Base-by-base conservation (phyloP, 1,140 invertebrate species). In the Cherax quadricarinatus region DNA sequence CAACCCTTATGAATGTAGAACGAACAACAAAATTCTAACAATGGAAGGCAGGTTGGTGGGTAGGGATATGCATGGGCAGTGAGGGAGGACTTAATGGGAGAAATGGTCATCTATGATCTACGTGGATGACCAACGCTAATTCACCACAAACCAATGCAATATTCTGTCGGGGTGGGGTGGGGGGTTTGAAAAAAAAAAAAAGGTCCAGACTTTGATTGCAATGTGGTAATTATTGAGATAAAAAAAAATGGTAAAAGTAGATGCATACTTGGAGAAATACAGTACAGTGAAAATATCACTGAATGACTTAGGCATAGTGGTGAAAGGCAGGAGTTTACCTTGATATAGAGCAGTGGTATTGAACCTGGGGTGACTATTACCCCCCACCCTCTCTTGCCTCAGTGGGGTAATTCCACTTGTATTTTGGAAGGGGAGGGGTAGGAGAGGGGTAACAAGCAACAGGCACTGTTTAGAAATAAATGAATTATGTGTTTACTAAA, bases 261-360 rank as follows among this genome's bases (percentile, higher is more conserved):
- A 21, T 75, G 24, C 70, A 75, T 30, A 75, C 70, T 30, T 75
- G 70, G 30, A 75, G 70, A 30, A 75, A 75, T 75, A 30, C 24
- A 75, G 24, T 75, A 30, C 70, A 75, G 70, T 75, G 70, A 75
- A 30, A 75, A 30, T 7, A 75, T 30, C 24, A 75, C n/a, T 75
- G 70, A 75, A 75, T 75, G n/a, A 75, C 70, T 6, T 24, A 75
- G 70, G 70, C 70, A 75, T 75, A n/a, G 24, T 75, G n/a, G 70
- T 75, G 70, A 75, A 75, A 75, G 70, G 70, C 70, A 75, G 70
- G 70, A 75, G 24, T 75, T 75, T n/a, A 75, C 24, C 70, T 75
- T 75, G 21, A 75, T 75, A 30, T 75, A 41, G 30, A 41, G 30
- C 30, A 41, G 30, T 41, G 30, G 30, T 41, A 41, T 41, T 41